phyloP scores from a whole-genome alignment of 2,888 invertebrate genomes.

The Ophioninae sp. region DNA sequence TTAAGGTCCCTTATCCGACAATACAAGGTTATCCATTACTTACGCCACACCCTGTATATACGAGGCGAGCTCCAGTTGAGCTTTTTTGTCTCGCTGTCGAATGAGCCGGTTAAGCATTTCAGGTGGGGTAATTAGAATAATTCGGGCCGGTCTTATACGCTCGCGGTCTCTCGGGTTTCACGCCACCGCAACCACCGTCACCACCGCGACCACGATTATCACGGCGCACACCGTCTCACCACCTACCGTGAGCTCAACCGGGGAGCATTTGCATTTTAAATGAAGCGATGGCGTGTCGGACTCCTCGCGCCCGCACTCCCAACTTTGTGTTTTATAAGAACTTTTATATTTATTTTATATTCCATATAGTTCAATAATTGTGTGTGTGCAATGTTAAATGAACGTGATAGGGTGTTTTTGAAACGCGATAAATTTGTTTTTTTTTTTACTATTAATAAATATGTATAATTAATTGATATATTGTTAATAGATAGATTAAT shows the following conservation, averaged over 20 bases:
- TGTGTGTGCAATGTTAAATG: background rate
- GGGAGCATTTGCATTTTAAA: constrained; percentile 80
- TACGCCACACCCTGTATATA: no score
- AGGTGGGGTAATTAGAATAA: constrained; percentile 79
- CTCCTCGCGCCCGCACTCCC: constrained; percentile 64
- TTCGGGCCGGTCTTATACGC: constrained; percentile 74
- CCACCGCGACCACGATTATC: constrained; percentile 19
- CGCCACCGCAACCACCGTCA: constrained; percentile 74
- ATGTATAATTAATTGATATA: no score
- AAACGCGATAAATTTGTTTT: background rate
- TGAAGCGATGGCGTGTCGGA: constrained; percentile 80
- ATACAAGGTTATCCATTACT: no score
- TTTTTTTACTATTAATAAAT: no score
- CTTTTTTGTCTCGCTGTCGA: constrained; percentile 66
- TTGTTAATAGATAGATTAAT: no score
- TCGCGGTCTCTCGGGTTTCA: constrained; percentile 71
- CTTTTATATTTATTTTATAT: constrained; percentile 76
- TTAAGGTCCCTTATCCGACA: no score
- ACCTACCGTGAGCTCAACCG: constrained; percentile 49
- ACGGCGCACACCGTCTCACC: constrained; percentile 33
- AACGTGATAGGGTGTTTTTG: background rate
- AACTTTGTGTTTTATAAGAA: constrained; percentile 78
- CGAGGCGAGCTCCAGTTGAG: constrained; percentile 37
- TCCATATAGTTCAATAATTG: constrained; percentile 4
- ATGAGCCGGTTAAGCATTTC: constrained; percentile 73